Evolutionary conservation across 92 coral and sea anemone genomes (phyloP), one percentile per base, ranked within the genome.

Genomic region (Virgularia gustaviana): DNA sequence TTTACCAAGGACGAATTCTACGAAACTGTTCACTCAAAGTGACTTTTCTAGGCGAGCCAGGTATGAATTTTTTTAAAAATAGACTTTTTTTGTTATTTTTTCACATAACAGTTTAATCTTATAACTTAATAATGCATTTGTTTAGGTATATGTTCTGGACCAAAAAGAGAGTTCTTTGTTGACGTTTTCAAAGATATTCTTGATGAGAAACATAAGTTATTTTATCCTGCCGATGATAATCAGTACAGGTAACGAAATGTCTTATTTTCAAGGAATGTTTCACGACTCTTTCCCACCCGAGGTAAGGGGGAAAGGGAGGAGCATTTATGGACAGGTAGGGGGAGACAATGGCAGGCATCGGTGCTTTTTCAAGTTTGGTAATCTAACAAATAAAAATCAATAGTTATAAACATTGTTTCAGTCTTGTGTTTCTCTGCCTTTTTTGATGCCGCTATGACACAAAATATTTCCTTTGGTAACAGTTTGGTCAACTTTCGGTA

Each of bases 81-180:
- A 32, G 22, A 0, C 9, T 18, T 24, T 32, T 12, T 43, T 23
- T 36, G n/a, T 15, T 57, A 24, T 22, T 24, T 24, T 9, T 57
- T 24, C 15, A 28, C 32, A 24, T 3, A 28, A 10, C 18, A 57
- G 18, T 57, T 16, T 32, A 58, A 30, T 19, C 15, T 2, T 58
- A 23, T 30, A 29, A 28, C 1, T 16, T 22, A 34, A n/a, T n/a
- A n/a, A n/a, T n/a, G n/a, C n/a, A n/a, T n/a, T 16, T 5, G 42
- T 23, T 30, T 45, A 91, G 97, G 97, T 35, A 79, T 82, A 32
- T 91, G 97, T 68, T 89, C 97, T 43, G 97, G 97, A 27, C 97
- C 97, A 24, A 91, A 84, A 52, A 81, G 85, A 57, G 97, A 91
- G 51, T 91, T 91, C 45, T 91, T 89, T 77, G 80, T 75, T 18